These are phyloP conservation scores for Heliconius ethilla DNA, from an alignment of 2,888 invertebrate species.

Conservation along the genomic window DNA sequence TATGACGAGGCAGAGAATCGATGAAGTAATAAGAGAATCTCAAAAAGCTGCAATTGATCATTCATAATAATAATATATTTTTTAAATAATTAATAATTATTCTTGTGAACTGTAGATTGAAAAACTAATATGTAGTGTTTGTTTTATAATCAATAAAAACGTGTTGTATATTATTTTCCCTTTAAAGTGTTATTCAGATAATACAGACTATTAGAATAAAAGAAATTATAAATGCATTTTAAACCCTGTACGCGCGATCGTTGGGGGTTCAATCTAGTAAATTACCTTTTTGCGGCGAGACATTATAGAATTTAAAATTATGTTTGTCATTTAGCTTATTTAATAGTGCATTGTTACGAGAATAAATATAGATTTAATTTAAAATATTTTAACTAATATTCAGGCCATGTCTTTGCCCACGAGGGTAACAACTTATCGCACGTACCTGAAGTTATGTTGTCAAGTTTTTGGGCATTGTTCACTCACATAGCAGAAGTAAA, in stretches of 20 bases:
- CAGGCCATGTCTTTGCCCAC: no score
- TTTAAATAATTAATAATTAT: background rate
- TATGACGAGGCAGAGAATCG: constrained; percentile 47
- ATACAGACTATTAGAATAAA: background rate
- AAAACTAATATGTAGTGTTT: background rate
- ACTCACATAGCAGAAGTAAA: no score
- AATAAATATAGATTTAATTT: background rate
- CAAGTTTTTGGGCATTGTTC: background rate
- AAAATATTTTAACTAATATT: background rate
- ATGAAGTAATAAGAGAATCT: constrained; percentile 47
- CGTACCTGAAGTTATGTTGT: no score
- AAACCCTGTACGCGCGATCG: background rate
- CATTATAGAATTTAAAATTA: background rate
- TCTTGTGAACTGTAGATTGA: background rate
- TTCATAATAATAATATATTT: constrained; percentile 6
- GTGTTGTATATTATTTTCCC: background rate
- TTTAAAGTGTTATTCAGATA: background rate
- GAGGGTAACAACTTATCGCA: no score
- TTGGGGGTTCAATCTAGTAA: background rate
- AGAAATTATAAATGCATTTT: no score
- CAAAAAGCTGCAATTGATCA: constrained; percentile 38
- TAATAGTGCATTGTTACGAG: background rate
- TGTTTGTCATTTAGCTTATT: background rate
- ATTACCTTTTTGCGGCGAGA: constrained; percentile 1
- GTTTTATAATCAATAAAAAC: background rate